Evolutionary conservation across 2,888 invertebrate species (phyloP).

Genomic region (Polia nebulosa): DNA sequence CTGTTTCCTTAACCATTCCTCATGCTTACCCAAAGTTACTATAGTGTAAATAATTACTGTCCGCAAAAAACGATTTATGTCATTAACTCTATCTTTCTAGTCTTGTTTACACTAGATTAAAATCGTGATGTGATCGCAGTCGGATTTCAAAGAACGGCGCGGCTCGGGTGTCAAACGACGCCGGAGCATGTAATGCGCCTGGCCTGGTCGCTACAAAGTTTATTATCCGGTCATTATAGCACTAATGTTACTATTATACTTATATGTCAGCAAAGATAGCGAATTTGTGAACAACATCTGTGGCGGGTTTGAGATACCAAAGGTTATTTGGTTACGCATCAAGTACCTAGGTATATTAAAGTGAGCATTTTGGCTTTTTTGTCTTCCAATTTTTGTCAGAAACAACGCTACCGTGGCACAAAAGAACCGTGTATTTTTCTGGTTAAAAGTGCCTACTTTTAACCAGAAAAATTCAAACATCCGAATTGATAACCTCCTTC

Average conservation of each 20-base stretch:
- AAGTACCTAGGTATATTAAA: not conserved
- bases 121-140: constrained; percentile 13
- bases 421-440: too few relatives aligned
- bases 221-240: constrained; percentile 47
- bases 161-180: constrained; percentile 54
- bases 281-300: constrained; percentile 24
- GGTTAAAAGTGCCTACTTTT: too few relatives aligned
- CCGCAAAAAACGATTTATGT: too few relatives aligned
- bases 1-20: too few relatives aligned
- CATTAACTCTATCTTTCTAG: constrained; percentile 12
- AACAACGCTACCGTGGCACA: too few relatives aligned
- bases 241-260: constrained; percentile 5
- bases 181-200: constrained; percentile 23
- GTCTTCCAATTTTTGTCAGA: too few relatives aligned
- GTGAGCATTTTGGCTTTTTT: too few relatives aligned
- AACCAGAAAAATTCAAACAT: too few relatives aligned
- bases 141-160: constrained; percentile 48
- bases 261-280: constrained; percentile 42
- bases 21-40: too few relatives aligned
- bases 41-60: too few relatives aligned
- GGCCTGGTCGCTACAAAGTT: constrained; percentile 54
- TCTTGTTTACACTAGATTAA: constrained; percentile 33
- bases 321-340: not conserved
- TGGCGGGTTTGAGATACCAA: not conserved
- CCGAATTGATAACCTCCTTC: too few relatives aligned